Base-by-base conservation (phyloP, 2,888 invertebrate genomes). In the Diarsia dahlii region DNA sequence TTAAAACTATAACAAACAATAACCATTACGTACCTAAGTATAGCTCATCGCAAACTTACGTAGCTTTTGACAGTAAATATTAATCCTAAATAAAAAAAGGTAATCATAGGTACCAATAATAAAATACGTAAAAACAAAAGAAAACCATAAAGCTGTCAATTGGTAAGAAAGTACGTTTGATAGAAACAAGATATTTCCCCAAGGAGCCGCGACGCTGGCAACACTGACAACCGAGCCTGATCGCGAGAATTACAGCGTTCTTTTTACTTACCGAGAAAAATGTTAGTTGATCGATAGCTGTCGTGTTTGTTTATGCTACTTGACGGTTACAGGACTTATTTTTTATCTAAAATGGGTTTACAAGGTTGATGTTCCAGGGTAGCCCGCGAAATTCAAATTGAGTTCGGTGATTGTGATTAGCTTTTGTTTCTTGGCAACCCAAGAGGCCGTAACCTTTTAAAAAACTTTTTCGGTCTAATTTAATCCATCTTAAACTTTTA, bases 181-280 rank as follows among this genome's bases (percentile, higher is more conserved):
- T 65, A 66, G 75, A 74, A 78, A 82, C 63, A 70, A 62, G 74
- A 78, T 87, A 86, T 85, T 87, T 86, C 87, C 87, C 85, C 3
- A 50, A 79, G 79, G 84, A 74, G 8, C 39, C 60, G 34, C 65
- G 79, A 68, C 60, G 52, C 50, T 80, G 63, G 62, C 48, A 76
- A 62, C 58, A 77, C 54, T 56, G 74, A 64, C 85, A 76, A 63
- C 78, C 63, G 58, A 50, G 50, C 50, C 74, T 63, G 79, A 79
- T 84, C 66, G 79, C 60, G 58, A 71, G 70, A 85, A 84, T 79
- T 81, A 82, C 79, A 56, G 64, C 73, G 63, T 72, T 74, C 64
- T 69, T 82, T 84, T 84, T 9, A 58, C 28, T 50, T 60, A 60
- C 60, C 6, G 3, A 52, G 46, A n/a, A 69, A 76, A 85, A 82